phyloP scores from a whole-genome alignment of 92 coral and sea anemone species.

The Paramuricea clavata region DNA sequence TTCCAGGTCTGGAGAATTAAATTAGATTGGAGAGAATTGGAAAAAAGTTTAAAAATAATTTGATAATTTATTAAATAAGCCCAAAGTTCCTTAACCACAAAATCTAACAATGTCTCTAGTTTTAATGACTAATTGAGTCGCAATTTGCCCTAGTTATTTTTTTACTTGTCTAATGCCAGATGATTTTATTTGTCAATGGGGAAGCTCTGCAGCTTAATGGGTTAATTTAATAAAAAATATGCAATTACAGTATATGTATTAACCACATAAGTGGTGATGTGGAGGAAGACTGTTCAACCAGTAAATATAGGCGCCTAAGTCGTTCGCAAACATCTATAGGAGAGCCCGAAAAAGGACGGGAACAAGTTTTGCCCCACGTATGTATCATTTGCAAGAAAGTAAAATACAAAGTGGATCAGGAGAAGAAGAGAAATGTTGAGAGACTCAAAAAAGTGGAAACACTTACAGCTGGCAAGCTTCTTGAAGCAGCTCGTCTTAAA shows the following conservation, averaged over 20 bases:
- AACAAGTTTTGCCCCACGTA: not conserved
- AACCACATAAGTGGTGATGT: not conserved
- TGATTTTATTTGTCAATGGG: too few species aligned
- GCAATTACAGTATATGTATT: not conserved
- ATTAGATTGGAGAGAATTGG: too few species aligned
- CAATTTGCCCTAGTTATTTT: too few species aligned
- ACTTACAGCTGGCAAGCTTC: slow-evolving; percentile 32
- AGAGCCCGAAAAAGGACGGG: slow-evolving; percentile 2
- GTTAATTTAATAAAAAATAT: not conserved
- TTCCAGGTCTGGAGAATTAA: too few species aligned
- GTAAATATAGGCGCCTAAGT: slow-evolving; percentile 5
- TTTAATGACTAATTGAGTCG: too few species aligned
- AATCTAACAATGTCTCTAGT: too few species aligned
- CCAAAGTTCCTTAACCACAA: too few species aligned
- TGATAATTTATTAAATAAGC: too few species aligned
- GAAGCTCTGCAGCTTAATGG: not conserved
- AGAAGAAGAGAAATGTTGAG: slow-evolving; percentile 15
- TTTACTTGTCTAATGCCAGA: too few species aligned
- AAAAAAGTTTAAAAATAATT: too few species aligned
- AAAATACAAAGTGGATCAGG: slow-evolving; percentile 14
- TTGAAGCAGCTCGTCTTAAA: slow-evolving; percentile 20
- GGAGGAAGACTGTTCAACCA: not conserved
- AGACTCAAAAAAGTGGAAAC: slow-evolving; percentile 16
- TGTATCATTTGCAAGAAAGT: slow-evolving; percentile 24
- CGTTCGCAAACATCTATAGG: slow-evolving; percentile 5